Conservation (phyloP, 2,888 invertebrate species). For the Diarsia rubi region DNA sequence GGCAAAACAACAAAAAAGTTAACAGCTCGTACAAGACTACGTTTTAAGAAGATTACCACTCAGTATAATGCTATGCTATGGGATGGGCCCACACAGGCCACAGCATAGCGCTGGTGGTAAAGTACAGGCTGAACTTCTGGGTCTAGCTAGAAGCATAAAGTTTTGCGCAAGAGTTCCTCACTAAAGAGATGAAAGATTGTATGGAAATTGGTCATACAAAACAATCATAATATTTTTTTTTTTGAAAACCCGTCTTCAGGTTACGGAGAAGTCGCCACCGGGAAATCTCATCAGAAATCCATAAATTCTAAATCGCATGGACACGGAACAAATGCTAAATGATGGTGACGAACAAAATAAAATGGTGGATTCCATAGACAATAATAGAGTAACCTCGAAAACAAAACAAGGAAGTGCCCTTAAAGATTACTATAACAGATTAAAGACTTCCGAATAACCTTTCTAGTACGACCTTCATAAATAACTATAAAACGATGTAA, state of each 20-base stretch:
- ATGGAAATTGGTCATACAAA: too few relatives aligned
- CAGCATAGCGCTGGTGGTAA: too few relatives aligned
- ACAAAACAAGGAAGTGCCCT: conserved; percentile 7
- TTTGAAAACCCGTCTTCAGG: not conserved
- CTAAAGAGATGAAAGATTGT: too few relatives aligned
- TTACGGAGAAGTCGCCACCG: not conserved
- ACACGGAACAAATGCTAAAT: not conserved
- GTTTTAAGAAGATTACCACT: too few relatives aligned
- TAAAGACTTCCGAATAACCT: conserved; percentile 15
- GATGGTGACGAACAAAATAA: not conserved
- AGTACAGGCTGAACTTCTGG: too few relatives aligned
- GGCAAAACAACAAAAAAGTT: too few relatives aligned
- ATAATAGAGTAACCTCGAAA: not conserved
- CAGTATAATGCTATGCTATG: too few relatives aligned
- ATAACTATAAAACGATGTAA: conserved; percentile 26
- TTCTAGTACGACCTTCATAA: conserved; percentile 7
- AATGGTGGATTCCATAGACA: not conserved
- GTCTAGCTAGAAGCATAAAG: too few relatives aligned
- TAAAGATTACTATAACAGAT: conserved; percentile 11
- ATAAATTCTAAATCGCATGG: not conserved
- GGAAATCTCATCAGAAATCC: not conserved
- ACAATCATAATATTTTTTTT: not conserved
- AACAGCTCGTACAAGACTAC: too few relatives aligned
- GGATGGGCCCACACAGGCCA: too few relatives aligned
- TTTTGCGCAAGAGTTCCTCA: too few relatives aligned